Conservation (phyloP, 2,888 invertebrate species). For the Orchesellides sinensis region DNA sequence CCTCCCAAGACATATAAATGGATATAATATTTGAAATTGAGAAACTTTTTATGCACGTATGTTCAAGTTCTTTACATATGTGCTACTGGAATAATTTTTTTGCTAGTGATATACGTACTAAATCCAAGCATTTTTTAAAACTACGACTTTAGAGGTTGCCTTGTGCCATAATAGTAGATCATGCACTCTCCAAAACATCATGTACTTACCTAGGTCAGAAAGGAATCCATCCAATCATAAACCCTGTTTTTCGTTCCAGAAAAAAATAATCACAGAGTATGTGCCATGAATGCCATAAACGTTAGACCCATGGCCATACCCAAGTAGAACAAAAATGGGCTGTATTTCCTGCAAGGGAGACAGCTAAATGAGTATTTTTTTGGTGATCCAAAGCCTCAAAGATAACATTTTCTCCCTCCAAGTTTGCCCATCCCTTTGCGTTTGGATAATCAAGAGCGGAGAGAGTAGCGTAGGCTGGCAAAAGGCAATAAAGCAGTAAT, state of each 20-base stretch:
- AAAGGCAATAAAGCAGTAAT: slow-evolving; percentile 52
- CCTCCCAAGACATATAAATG: not conserved
- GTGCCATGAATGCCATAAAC: slow-evolving; percentile 15
- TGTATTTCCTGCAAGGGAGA: not conserved
- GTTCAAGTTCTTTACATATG: too few species aligned
- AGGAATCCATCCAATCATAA: slow-evolving; percentile 27
- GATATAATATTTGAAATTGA: not conserved
- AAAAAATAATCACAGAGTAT: slow-evolving; percentile 39
- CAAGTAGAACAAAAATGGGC: not conserved
- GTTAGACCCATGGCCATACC: not conserved
- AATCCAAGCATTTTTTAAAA: too few species aligned
- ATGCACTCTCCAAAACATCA: too few species aligned
- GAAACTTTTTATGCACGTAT: too few species aligned
- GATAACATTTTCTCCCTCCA: not conserved
- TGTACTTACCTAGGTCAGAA: not conserved
- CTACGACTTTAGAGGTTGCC: too few species aligned
- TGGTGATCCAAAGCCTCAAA: not conserved
- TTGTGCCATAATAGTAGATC: too few species aligned
- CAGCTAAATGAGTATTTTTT: not conserved
- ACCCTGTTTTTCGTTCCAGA: not conserved
- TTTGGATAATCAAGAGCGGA: slow-evolving; percentile 28
- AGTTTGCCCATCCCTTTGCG: slow-evolving; percentile 6
- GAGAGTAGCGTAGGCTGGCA: slow-evolving; percentile 14
- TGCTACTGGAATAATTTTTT: too few species aligned
- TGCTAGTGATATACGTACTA: too few species aligned